A percentile compares a stretch with the other conserved stretches of the same genome.
Evolutionary conservation across 2,113 vertebrate genomes (phyloP).

Genomic region (Bothrops jararaca): DNA sequence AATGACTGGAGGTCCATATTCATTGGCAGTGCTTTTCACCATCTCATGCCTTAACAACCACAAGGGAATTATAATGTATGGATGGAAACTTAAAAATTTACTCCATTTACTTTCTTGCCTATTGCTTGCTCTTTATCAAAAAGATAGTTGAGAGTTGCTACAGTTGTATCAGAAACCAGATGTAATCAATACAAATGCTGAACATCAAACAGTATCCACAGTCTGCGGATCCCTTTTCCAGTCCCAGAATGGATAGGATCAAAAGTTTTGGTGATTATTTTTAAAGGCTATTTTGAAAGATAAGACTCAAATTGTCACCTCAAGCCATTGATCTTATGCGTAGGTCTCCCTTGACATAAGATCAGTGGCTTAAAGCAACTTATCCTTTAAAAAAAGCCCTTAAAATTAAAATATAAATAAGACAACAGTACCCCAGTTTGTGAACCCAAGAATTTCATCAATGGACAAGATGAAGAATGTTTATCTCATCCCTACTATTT

Average conservation of each 20-base stretch:
- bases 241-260: background rate
- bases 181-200: background rate
- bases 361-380: background rate
- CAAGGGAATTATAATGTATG: background rate
- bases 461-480: background rate
- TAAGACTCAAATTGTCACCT: background rate
- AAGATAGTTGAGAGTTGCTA: background rate
- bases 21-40: background rate
- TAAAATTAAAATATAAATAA: background rate
- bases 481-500: background rate
- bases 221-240: background rate
- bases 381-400: background rate
- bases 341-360: background rate
- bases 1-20: background rate
- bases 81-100: background rate
- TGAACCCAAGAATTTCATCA: background rate
- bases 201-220: background rate
- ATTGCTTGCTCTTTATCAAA: background rate
- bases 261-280: background rate
- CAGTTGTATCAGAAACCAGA: background rate
- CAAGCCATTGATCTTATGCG: background rate
- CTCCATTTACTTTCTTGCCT: background rate
- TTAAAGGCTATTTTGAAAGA: background rate
- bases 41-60: background rate
- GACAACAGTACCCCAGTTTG: background rate